Percentiles rank a stretch among this genome's conserved stretches.
Conservation (phyloP, 2,888 invertebrate species). For the Brenthis ino region DNA sequence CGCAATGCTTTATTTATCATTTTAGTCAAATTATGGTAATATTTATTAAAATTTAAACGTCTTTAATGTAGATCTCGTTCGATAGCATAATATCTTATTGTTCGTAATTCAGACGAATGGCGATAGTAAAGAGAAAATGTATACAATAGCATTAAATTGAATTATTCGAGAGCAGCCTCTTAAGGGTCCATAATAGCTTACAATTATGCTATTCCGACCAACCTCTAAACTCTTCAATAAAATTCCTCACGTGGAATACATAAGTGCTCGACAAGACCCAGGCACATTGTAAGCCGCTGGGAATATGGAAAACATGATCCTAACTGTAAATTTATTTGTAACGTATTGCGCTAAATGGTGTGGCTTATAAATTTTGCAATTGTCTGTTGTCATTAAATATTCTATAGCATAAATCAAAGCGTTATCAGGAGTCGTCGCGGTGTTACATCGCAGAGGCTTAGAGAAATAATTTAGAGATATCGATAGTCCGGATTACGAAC, state of each 20-base stretch:
- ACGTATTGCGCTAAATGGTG: conserved; percentile 63
- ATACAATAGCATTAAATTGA: conserved; percentile 39
- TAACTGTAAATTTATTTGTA: conserved; percentile 76
- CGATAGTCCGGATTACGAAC: conserved; percentile 59
- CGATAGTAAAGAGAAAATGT: conserved; percentile 35
- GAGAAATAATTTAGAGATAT: conserved; percentile 73
- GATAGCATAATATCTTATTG: conserved; percentile 27
- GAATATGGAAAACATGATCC: conserved; percentile 68
- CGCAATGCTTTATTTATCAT: no score
- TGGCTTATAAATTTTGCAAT: conserved; percentile 77
- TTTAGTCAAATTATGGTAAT: background rate
- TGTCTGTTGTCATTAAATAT: conserved; percentile 79
- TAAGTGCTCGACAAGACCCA: conserved; percentile 57
- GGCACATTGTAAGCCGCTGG: conserved; percentile 58
- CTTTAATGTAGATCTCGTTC: background rate
- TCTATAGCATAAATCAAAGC: conserved; percentile 77
- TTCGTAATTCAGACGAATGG: conserved; percentile 17
- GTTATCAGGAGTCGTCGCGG: conserved; percentile 70
- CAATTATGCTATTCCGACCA: conserved; percentile 39
- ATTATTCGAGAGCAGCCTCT: conserved; percentile 38
- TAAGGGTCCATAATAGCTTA: conserved; percentile 34
- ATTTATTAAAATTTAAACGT: conserved; percentile 1
- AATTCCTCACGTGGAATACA: conserved; percentile 59
- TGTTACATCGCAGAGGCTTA: conserved; percentile 67
- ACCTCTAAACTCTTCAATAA: conserved; percentile 40